Base-by-base conservation (phyloP, 1,140 invertebrate species). In the Leptonema lineaticorne region DNA sequence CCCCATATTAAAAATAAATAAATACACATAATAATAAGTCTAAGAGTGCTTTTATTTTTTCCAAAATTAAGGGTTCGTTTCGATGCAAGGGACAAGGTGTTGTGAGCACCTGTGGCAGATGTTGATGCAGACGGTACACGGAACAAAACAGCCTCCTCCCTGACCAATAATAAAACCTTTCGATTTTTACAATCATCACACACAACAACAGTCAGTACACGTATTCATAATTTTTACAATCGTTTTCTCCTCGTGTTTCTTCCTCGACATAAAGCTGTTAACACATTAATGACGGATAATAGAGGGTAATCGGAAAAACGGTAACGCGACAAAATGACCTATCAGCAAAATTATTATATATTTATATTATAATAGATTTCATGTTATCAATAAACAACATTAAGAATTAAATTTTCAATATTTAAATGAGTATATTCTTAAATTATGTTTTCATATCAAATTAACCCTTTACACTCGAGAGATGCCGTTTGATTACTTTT, bases 91-190 rank as follows among this genome's bases (percentile, higher is more conserved):
- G 30, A 16, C 29, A 62, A 62, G 59, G 59, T 62, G 59, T 62
- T 62, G 33, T 20, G 59, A 4, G 37, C 59, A 62, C 59, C 59
- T 62, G 59, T 45, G 59, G 59, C 59, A 62, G 59, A 62, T 62
- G 59, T 62, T 45, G 37, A 16, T 8, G 59, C 59, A 62, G 29
- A 62, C 16, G 59, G 59, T 24, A 24, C 33, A 24, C 59, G 59
- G 24, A 5, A 20, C 29, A 22, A 33, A 8, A 18, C 14, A 30
- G 20, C 28, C 30, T 27, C 57, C 33, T 33, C 57, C 57, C 14
- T 24, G 22, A 16, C 26, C 22, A 20, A 16, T 16, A 22, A 16
- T 1, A 22, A n/a, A n/a, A 57, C 58, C 28, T 41, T 41, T 9
- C 58, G 37, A 33, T 24, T 41, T 7, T 24, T n/a, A 22, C 26